Percentiles rank a stretch among this genome's conserved stretches.
Evolutionary conservation across 2,797 vertebrate genomes (phyloP).

Genomic region (Chromobotia macracanthus): DNA sequence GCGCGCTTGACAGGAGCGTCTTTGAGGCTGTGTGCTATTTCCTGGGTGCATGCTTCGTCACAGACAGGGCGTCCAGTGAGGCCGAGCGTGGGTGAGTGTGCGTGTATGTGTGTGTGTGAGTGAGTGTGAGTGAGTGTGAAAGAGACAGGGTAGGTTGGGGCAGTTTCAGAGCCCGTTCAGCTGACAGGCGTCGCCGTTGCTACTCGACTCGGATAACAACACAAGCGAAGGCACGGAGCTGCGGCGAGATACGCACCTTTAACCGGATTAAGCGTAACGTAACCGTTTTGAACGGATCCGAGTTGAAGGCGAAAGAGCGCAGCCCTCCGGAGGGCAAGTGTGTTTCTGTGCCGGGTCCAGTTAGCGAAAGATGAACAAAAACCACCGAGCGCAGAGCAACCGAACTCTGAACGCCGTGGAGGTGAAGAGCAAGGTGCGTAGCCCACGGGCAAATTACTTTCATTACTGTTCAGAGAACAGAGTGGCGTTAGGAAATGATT

Average conservation of each 20-base stretch:
- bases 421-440: conserved; percentile 95
- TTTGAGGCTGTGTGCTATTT: conserved; percentile 54
- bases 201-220: conserved; percentile 41
- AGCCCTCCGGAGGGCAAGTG: conserved; percentile 67
- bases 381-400: conserved; percentile 86
- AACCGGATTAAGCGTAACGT: conserved; percentile 48
- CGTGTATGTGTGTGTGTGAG: conserved; percentile 13
- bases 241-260: conserved; percentile 20
- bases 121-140: conserved; percentile 19
- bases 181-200: conserved; percentile 60
- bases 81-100: neutral
- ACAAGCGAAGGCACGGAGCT: conserved; percentile 38
- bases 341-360: conserved; percentile 66
- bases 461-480: conserved; percentile 15
- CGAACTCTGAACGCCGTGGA: conserved; percentile 90
- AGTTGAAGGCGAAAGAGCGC: conserved; percentile 55
- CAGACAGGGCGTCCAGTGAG: conserved; percentile 33
- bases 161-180: conserved; percentile 64
- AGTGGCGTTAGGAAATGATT: neutral
- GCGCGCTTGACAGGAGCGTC: conserved; percentile 51
- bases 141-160: conserved; percentile 4
- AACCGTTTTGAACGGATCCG: conserved; percentile 34
- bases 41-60: conserved; percentile 64
- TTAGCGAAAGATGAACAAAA: conserved; percentile 88
- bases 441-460: conserved; percentile 14